Evolutionary conservation across 2,113 vertebrate genomes (phyloP).

Genomic region (Tetrax tetrax): DNA sequence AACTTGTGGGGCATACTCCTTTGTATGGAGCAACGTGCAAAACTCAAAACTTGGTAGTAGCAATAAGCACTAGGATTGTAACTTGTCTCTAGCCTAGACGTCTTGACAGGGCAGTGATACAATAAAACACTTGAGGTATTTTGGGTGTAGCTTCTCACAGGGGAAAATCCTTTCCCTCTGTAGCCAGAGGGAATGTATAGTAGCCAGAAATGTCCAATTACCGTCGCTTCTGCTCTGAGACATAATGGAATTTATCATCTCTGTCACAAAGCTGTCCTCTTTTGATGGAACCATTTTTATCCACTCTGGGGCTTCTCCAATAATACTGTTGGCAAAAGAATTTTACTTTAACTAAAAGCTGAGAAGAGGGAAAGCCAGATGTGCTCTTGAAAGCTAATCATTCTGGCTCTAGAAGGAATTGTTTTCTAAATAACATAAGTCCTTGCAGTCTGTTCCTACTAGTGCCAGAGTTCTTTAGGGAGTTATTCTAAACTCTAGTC

Average conservation of each 20-base stretch:
- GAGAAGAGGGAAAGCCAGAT: not conserved
- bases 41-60: not conserved
- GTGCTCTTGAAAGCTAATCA: not conserved
- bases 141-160: not conserved
- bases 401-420: slow-evolving; percentile 4
- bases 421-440: slow-evolving; percentile 22
- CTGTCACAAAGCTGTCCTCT: not conserved
- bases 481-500: slow-evolving; percentile 44
- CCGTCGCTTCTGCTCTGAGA: not conserved
- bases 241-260: not conserved
- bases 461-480: not conserved
- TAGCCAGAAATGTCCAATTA: not conserved
- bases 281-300: not conserved
- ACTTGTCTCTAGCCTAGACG: not conserved
- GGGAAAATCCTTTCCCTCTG: not conserved
- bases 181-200: not conserved
- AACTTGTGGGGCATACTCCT: not conserved
- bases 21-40: not conserved
- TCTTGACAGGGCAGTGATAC: not conserved
- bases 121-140: not conserved
- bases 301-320: not conserved
- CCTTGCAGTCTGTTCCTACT: not conserved
- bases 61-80: not conserved
- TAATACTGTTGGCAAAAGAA: not conserved
- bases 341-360: not conserved